Percentiles rank a stretch among this genome's conserved stretches.
Evolutionary conservation across 2,113 vertebrate genomes (phyloP).

Genomic region (Gasterosteus aculeatus): DNA sequence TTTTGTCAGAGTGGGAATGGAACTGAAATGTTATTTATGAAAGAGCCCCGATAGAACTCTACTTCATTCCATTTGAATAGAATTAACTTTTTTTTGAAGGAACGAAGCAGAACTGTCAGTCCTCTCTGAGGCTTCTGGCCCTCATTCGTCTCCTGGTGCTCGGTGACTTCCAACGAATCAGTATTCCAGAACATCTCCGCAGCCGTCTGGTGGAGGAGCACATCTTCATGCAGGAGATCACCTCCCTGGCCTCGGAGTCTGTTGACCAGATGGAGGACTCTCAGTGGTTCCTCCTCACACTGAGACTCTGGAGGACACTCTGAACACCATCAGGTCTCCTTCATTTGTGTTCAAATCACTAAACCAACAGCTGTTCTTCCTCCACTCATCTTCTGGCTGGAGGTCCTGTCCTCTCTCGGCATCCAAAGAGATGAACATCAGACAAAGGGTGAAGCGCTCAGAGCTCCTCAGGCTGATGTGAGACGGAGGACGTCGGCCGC

Average conservation of each 20-base stretch:
- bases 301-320: not conserved
- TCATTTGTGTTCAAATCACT: too few relatives aligned
- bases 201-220: not conserved
- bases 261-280: conserved; percentile 41
- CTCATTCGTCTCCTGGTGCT: too few relatives aligned
- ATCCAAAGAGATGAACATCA: too few relatives aligned
- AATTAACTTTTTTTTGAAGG: too few relatives aligned
- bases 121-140: too few relatives aligned
- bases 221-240: conserved; percentile 5
- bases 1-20: not conserved
- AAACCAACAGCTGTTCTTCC: too few relatives aligned
- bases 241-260: not conserved
- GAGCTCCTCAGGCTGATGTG: not conserved
- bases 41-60: not conserved
- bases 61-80: not conserved
- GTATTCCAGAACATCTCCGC: not conserved
- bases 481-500: not conserved
- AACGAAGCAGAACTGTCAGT: too few relatives aligned
- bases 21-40: not conserved
- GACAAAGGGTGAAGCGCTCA: too few relatives aligned
- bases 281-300: conserved; percentile 10
- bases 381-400: too few relatives aligned
- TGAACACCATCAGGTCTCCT: too few relatives aligned
- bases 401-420: too few relatives aligned
- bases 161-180: not conserved